Conservation (phyloP, 2,113 vertebrate species). For the Acrocephalus arundinaceus region DNA sequence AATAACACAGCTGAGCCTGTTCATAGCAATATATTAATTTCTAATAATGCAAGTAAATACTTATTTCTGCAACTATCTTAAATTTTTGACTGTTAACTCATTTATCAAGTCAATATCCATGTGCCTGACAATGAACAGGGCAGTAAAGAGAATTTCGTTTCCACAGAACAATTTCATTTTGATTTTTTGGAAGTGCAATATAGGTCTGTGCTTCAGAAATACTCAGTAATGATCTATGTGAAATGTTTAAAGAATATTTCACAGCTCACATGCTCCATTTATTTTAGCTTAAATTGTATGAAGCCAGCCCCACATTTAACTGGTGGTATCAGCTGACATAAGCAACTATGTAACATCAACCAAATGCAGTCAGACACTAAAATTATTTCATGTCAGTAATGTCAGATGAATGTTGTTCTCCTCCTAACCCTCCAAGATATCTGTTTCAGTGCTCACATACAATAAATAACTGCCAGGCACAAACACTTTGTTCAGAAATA, state of each 20-base stretch:
- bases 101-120: not conserved
- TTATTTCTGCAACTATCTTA: not conserved
- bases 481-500: not conserved
- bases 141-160: not conserved
- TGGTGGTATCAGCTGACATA: not conserved
- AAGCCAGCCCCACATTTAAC: not conserved
- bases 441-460: not conserved
- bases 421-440: not conserved
- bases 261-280: not conserved
- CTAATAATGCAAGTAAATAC: not conserved
- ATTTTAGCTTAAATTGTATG: not conserved
- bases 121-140: not conserved
- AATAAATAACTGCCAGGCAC: constrained; percentile 10
- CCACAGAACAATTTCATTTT: not conserved
- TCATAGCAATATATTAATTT: not conserved
- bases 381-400: not conserved
- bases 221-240: not conserved
- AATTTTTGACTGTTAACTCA: not conserved
- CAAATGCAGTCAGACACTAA: not conserved
- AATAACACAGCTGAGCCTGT: not conserved
- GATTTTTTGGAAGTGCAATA: not conserved
- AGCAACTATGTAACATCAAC: not conserved
- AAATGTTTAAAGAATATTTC: not conserved
- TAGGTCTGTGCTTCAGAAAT: not conserved
- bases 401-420: not conserved